Evolutionary conservation across 2,888 invertebrate genomes (phyloP).

Genomic region (Antheraea assamensis): DNA sequence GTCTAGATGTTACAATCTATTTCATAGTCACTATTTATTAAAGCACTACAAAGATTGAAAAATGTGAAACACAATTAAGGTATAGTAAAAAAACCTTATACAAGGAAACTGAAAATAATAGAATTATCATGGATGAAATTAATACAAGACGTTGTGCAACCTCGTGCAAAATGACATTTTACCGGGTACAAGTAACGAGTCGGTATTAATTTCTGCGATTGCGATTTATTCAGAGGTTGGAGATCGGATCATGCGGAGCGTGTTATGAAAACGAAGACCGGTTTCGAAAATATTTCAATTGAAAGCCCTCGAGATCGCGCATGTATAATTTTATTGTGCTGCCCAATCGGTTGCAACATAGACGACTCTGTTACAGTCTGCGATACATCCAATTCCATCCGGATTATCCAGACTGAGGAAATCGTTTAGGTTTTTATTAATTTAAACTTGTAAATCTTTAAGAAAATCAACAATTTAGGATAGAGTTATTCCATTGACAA

Average conservation of each 20-base stretch:
- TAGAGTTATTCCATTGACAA: not conserved
- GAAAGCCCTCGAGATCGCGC: slow-evolving; percentile 65
- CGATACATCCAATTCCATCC: slow-evolving; percentile 1
- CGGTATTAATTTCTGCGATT: slow-evolving; percentile 31
- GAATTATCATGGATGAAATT: not conserved
- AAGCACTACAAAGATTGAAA: not conserved
- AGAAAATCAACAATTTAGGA: not conserved
- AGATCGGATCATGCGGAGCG: slow-evolving; percentile 50
- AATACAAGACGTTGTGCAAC: slow-evolving; percentile 35
- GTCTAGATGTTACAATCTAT: not conserved
- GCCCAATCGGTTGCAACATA: slow-evolving; percentile 61
- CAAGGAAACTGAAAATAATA: not conserved
- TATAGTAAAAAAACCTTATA: not conserved
- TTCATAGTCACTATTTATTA: not conserved
- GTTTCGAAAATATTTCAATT: slow-evolving; percentile 80
- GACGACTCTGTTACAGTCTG: slow-evolving; percentile 48
- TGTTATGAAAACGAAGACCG: slow-evolving; percentile 77
- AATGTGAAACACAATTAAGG: not conserved
- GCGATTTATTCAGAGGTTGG: slow-evolving; percentile 40
- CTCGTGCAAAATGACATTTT: slow-evolving; percentile 32
- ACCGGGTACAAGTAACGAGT: slow-evolving; percentile 24
- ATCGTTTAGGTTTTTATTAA: not conserved
- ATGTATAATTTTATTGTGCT: slow-evolving; percentile 76
- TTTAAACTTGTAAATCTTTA: not conserved
- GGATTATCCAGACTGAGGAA: not conserved